Evolutionary conservation across 2,113 vertebrate species (phyloP).

Genomic region (Ancistrus triradiatus): DNA sequence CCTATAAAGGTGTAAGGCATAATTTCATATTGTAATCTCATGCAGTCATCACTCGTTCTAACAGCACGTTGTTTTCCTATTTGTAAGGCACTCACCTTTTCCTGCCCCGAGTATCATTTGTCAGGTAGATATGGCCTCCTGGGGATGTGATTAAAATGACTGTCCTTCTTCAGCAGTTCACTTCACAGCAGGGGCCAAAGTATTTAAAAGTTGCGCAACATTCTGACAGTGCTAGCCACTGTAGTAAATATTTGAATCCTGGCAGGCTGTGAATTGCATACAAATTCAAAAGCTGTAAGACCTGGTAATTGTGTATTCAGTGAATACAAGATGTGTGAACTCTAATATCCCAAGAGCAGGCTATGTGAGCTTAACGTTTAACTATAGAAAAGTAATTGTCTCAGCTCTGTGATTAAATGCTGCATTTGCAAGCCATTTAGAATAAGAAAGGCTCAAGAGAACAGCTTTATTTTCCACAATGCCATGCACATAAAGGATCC

Average conservation of each 20-base stretch:
- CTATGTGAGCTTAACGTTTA: conserved; percentile 2
- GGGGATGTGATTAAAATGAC: conserved; percentile 14
- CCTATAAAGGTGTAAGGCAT: background rate
- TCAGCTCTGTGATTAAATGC: background rate
- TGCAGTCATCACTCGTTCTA: background rate
- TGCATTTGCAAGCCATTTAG: background rate
- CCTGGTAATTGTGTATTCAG: conserved; percentile 13
- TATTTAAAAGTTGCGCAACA: conserved; percentile 7
- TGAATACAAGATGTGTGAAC: conserved; percentile 13
- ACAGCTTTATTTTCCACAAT: background rate
- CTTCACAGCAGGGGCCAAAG: conserved; percentile 9
- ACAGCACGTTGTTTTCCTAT: conserved; percentile 34
- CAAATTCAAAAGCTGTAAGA: background rate
- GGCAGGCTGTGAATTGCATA: background rate
- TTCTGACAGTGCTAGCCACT: background rate
- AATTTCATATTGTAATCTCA: background rate
- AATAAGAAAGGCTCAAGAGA: background rate
- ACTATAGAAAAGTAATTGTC: background rate
- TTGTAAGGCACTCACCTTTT: conserved; percentile 4
- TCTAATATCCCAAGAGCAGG: conserved; percentile 8
- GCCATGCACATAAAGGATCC: background rate
- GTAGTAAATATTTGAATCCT: background rate
- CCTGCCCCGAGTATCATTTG: conserved; percentile 23
- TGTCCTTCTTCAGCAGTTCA: conserved; percentile 2
- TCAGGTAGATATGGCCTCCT: conserved; percentile 18